Base-by-base conservation (phyloP, 2,888 invertebrate species). In the Kryphioiulus occultus region DNA sequence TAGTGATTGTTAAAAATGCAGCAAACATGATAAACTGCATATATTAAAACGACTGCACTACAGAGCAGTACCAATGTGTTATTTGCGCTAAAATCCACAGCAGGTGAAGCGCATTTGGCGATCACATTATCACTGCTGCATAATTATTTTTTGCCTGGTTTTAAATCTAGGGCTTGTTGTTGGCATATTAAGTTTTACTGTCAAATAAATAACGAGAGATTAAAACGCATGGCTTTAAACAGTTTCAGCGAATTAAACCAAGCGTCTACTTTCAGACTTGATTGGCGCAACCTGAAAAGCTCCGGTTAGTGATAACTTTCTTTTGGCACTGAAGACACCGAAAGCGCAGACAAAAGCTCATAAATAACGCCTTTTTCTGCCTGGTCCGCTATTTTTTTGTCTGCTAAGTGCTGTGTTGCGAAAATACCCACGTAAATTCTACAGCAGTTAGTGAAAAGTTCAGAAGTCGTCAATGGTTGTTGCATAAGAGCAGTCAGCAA, bases 281-380 rank as follows among this genome's bases (percentile, higher is more conserved):
- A 22, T 22, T 59, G 59, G 5, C 22, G 22, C 22, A 59, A 59
- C 68, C 68, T 1, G 12, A 68, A 26, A n/a, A 68, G 26, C 4
- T 68, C 22, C 7, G 26, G 68, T 68, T 68, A 9, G 68, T 26
- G 68, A 26, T 26, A 44, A 22, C 9, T 68, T 22, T 22, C 68
- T 68, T 68, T 68, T 68, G 68, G 68, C 68, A 68, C 7, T 26
- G 68, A 68, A n/a, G 19, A 26, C 68, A 26, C 22, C 26, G 26
- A 68, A 68, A 68, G 26, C 26, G 68, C 26, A 68, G 68, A 68
- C 68, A 68, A 68, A 68, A 68, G 68, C 68, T 68, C 68, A 68
- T 68, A 68, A 68, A 68, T 68, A 68, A 68, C 68, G 26, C 68
- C 68, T 68, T 68, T 68, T 68, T 68, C 26, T 68, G 68, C 68